Evolutionary conservation across 2,113 vertebrate species (phyloP).

Genomic region (Acrocephalus kingi): DNA sequence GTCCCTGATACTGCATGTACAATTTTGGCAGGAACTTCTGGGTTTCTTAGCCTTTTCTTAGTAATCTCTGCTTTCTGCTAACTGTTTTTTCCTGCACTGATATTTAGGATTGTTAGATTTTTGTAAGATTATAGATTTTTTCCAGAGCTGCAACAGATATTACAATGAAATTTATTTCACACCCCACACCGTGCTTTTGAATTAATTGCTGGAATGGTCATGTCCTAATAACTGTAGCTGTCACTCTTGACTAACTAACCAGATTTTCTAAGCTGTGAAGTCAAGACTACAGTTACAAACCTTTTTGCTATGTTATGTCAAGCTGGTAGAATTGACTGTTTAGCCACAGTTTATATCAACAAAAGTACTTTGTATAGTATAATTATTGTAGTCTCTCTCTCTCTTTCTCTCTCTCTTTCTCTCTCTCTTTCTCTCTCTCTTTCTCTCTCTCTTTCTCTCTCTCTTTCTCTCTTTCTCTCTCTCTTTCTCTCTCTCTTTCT

Average conservation of each 20-base stretch:
- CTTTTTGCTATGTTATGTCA: not conserved
- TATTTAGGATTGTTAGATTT: not conserved
- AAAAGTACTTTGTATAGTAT: not conserved
- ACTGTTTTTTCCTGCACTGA: not conserved
- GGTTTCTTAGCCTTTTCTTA: not conserved
- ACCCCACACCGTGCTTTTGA: rapidly evolving
- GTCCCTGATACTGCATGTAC: not conserved
- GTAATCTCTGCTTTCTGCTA: not conserved
- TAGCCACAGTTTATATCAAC: not conserved
- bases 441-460: too few species aligned
- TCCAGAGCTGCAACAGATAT: not conserved
- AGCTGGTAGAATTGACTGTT: not conserved
- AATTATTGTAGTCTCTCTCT: not conserved
- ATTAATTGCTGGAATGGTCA: not conserved
- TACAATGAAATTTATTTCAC: not conserved
- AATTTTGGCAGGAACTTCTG: not conserved
- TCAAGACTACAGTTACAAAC: not conserved
- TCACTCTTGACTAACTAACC: not conserved
- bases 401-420: not conserved
- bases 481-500: not conserved
- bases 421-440: too few species aligned
- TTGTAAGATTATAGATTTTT: not conserved
- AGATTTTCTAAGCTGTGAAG: not conserved
- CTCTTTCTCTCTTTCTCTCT: too few species aligned
- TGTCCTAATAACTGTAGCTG: not conserved